Evolutionary conservation across 2,888 invertebrate species (phyloP).

Genomic region (Ganaspis brasiliensis): DNA sequence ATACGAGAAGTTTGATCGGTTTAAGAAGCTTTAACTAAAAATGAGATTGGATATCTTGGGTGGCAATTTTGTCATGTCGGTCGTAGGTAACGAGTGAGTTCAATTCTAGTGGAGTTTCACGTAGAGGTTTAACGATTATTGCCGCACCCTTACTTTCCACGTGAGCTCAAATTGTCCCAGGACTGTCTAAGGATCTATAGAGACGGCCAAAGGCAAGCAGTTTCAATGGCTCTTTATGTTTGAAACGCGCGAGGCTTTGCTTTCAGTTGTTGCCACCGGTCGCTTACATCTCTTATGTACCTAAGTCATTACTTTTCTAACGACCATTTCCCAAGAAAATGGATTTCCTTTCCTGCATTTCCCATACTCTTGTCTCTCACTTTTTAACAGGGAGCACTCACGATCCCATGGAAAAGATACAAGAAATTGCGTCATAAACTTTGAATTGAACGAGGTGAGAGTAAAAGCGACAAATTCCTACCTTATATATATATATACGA

Average conservation of each 20-base stretch:
- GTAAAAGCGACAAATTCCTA: background rate
- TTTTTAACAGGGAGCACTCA: slow-evolving; percentile 4
- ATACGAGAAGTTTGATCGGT: background rate
- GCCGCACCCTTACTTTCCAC: slow-evolving; percentile 49
- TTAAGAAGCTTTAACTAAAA: slow-evolving; percentile 9
- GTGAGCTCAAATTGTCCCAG: slow-evolving; percentile 20
- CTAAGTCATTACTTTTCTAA: slow-evolving; percentile 53
- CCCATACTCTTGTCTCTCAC: background rate
- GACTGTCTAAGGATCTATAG: slow-evolving; percentile 37
- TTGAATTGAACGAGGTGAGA: slow-evolving; percentile 20
- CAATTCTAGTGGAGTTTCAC: slow-evolving; percentile 62
- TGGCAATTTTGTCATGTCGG: background rate
- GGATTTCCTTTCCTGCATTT: background rate
- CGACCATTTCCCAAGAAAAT: slow-evolving; percentile 44
- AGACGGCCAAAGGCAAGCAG: slow-evolving; percentile 24
- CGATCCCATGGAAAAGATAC: background rate
- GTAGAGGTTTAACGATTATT: slow-evolving; percentile 68
- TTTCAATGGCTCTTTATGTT: slow-evolving; percentile 36
- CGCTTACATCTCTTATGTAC: slow-evolving; percentile 52
- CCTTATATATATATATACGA: background rate
- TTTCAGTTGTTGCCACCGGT: slow-evolving; percentile 33
- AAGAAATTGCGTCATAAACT: slow-evolving; percentile 15
- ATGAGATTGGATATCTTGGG: slow-evolving; percentile 6
- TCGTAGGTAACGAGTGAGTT: slow-evolving; percentile 35
- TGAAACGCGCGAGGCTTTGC: slow-evolving; percentile 16